Conservation (phyloP, 2,113 vertebrate genomes). For the Tetraodon nigroviridis region DNA sequence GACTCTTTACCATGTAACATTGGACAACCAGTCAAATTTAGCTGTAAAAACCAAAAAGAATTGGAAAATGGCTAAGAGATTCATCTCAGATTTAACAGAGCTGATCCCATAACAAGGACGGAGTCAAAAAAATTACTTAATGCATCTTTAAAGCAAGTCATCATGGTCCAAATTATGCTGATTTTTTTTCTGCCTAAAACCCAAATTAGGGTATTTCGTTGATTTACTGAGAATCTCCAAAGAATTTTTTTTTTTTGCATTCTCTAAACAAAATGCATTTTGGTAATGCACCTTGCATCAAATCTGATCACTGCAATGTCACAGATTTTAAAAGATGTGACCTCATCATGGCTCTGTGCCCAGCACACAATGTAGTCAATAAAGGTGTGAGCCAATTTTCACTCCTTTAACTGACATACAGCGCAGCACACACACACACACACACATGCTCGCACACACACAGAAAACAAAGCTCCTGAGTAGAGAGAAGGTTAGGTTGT, state of each 20-base stretch:
- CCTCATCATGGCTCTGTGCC: slow-evolving; percentile 2
- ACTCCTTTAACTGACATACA: slow-evolving; percentile 9
- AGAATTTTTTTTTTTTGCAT: slow-evolving; percentile 8
- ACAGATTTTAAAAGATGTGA: slow-evolving; percentile 8
- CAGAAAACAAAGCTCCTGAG: slow-evolving; percentile 17
- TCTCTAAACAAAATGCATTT: slow-evolving; percentile 14
- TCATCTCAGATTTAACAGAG: slow-evolving; percentile 19
- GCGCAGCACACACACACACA: slow-evolving; percentile 10
- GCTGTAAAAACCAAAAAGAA: slow-evolving; percentile 24
- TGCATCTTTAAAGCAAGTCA: slow-evolving; percentile 58
- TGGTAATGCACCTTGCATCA: slow-evolving; percentile 44
- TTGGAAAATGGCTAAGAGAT: slow-evolving; percentile 19
- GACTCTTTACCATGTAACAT: slow-evolving; percentile 14
- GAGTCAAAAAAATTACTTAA: slow-evolving; percentile 45
- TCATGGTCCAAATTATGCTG: slow-evolving; percentile 26
- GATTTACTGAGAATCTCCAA: slow-evolving; percentile 37
- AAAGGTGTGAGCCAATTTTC: slow-evolving; percentile 18
- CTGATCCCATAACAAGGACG: slow-evolving; percentile 11
- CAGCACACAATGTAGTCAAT: slow-evolving; percentile 9
- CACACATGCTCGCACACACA: slow-evolving; percentile 8
- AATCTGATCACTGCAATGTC: slow-evolving; percentile 32
- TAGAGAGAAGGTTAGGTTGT: slow-evolving; percentile 32
- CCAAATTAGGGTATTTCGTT: slow-evolving; percentile 40
- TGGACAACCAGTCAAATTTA: not conserved
- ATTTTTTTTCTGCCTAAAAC: slow-evolving; percentile 41